These are phyloP conservation scores for Scaptomyza caliginosa DNA, from an alignment of 2,888 invertebrate species.

Conservation along the genomic window DNA sequence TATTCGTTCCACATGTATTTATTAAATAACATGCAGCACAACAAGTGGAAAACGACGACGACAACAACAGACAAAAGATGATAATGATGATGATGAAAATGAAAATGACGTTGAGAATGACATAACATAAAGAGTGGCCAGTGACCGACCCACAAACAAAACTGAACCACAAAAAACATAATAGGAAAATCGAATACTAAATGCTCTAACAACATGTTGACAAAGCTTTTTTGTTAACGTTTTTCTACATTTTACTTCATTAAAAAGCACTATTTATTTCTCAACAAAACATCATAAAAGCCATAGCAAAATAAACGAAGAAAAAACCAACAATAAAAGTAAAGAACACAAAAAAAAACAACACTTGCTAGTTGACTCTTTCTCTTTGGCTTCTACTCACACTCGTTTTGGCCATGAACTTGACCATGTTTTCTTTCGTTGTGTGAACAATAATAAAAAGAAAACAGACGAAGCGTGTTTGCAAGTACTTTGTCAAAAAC, in stretches of 20 bases:
- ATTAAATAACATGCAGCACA: constrained; percentile 55
- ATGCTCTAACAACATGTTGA: no score
- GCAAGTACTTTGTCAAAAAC: constrained; percentile 7
- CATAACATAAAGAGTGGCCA: constrained; percentile 17
- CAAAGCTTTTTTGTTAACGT: no score
- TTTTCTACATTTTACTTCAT: not conserved
- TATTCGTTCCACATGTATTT: constrained; percentile 52
- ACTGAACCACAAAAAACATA: constrained; percentile 12
- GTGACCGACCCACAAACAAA: constrained; percentile 42
- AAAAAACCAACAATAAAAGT: constrained; percentile 24
- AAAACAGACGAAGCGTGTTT: not conserved
- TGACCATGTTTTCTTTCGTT: constrained; percentile 46
- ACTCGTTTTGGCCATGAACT: constrained; percentile 68
- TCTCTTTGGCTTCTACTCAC: constrained; percentile 17
- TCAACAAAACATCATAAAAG: not conserved
- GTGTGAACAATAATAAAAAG: constrained; percentile 2
- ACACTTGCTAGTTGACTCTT: constrained; percentile 21
- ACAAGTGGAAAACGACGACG: constrained; percentile 49
- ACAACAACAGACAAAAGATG: constrained; percentile 28
- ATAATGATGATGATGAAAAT: not conserved
- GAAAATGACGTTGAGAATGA: not conserved
- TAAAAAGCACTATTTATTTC: not conserved
- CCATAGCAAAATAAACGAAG: constrained; percentile 1
- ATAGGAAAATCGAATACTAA: not conserved
- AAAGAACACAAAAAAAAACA: constrained; percentile 19